Evolutionary conservation across 2,113 vertebrate species (phyloP).

Genomic region (Neogale vison): DNA sequence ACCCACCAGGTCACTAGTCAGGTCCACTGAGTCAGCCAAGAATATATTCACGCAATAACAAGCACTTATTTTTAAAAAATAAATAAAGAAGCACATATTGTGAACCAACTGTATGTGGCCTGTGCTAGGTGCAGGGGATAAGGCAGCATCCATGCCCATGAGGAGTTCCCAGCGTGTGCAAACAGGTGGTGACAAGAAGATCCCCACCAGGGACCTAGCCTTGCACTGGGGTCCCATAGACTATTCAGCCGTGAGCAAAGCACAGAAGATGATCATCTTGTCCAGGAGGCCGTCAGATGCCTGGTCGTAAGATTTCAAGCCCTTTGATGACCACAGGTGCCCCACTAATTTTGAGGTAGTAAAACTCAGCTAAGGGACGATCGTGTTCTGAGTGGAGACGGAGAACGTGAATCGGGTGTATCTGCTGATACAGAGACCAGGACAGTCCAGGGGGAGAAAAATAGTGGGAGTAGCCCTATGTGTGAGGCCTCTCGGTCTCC

Average conservation of each 20-base stretch:
- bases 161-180: background rate
- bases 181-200: background rate
- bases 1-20: background rate
- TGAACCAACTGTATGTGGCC: background rate
- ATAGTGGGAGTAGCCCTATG: rapidly evolving
- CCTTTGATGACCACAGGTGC: background rate
- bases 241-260: background rate
- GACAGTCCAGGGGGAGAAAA: background rate
- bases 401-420: background rate
- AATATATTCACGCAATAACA: background rate
- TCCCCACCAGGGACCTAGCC: background rate
- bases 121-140: background rate
- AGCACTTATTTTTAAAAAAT: background rate
- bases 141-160: background rate
- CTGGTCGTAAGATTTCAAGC: background rate
- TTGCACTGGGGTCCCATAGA: background rate
- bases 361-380: background rate
- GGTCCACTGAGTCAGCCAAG: background rate
- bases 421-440: background rate
- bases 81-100: background rate
- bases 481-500: background rate
- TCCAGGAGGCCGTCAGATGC: background rate
- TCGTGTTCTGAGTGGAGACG: background rate
- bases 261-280: background rate
- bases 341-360: background rate